phyloP scores from a whole-genome alignment of 2,797 vertebrate species.

The Remorina albescens region DNA sequence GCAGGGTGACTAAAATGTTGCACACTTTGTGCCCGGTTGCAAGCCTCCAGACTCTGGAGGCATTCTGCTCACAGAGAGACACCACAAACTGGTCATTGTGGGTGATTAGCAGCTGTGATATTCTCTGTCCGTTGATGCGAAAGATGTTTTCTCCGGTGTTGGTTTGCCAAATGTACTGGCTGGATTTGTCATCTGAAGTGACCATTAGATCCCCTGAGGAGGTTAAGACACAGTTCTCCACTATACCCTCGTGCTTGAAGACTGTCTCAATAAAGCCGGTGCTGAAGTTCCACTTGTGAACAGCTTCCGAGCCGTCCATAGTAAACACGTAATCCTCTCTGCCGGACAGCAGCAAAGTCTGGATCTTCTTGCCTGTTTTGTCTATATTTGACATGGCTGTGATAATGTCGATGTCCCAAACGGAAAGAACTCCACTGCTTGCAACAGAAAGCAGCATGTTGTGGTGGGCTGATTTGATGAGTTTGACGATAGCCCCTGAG shows the following conservation, averaged over 20 bases:
- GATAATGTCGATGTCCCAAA: constrained; percentile 99
- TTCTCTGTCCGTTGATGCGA: constrained; percentile 96
- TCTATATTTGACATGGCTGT: constrained; percentile 99
- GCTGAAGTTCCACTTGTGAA: constrained; percentile 99
- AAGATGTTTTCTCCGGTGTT: constrained; percentile 96
- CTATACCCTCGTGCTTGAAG: constrained; percentile 96
- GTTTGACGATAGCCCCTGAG: constrained; percentile 96
- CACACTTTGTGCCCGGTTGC: constrained; percentile 98
- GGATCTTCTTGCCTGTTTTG: constrained; percentile 97
- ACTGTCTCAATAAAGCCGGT: constrained; percentile 97
- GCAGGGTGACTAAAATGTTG: constrained; percentile 97
- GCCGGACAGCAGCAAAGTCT: constrained; percentile 91
- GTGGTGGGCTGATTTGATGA: constrained; percentile 97
- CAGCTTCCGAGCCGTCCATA: constrained; percentile 94
- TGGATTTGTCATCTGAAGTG: constrained; percentile 96
- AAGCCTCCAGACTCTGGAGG: constrained; percentile 97
- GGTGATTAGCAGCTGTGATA: constrained; percentile 96
- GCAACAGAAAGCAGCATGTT: constrained; percentile 97
- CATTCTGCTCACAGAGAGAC: constrained; percentile 98
- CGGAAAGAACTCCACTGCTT: constrained; percentile 96
- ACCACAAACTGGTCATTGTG: constrained; percentile 99
- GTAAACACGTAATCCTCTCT: constrained; percentile 97
- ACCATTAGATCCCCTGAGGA: constrained; percentile 97
- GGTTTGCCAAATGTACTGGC: constrained; percentile 98
- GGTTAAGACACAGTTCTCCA: constrained; percentile 97